Evolutionary conservation across 1,140 invertebrate species (phyloP).

Genomic region (Lanistes nyassanus): DNA sequence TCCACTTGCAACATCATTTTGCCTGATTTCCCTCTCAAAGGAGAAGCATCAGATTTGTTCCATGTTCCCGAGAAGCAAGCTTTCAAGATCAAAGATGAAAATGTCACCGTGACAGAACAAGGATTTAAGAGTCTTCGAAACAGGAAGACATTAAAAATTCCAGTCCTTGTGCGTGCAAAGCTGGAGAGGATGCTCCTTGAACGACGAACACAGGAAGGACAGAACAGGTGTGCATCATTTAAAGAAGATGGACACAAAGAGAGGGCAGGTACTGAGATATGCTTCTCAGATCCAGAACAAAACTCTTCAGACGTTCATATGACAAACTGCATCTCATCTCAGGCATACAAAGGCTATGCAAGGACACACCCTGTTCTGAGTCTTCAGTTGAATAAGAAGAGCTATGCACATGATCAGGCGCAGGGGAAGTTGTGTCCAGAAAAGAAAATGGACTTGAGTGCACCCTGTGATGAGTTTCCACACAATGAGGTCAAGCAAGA

Average conservation of each 20-base stretch:
- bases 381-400: no score
- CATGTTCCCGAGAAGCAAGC: not conserved
- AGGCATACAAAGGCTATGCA: not conserved
- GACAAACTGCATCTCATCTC: not conserved
- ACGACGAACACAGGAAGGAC: not conserved
- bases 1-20: not conserved
- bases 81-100: not conserved
- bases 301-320: not conserved
- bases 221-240: not conserved
- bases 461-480: not conserved
- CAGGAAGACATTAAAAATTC: not conserved
- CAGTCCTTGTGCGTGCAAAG: slow-evolving; percentile 10
- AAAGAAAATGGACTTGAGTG: no score
- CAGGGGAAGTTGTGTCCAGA: no score
- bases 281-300: not conserved
- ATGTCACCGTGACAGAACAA: not conserved
- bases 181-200: slow-evolving; percentile 17
- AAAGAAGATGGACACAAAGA: not conserved
- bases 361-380: not conserved
- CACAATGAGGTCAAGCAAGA: not conserved
- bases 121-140: not conserved
- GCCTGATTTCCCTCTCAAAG: not conserved
- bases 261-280: not conserved
- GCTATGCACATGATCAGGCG: no score
- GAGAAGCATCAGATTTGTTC: not conserved